Evolutionary conservation across 2,113 vertebrate species (phyloP).

Genomic region (Saguinus imperator): DNA sequence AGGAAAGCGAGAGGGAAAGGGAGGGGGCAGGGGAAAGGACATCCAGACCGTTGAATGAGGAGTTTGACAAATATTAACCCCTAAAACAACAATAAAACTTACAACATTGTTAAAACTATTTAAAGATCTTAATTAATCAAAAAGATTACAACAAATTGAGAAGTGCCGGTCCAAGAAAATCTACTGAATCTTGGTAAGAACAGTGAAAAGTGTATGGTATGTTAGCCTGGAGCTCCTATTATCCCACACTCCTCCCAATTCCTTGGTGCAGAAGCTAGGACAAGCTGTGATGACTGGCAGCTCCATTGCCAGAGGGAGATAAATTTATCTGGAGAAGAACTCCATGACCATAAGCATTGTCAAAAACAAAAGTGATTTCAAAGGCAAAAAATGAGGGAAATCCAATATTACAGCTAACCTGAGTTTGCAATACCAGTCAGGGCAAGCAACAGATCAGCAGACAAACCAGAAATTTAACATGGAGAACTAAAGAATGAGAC

Average conservation of each 20-base stretch:
- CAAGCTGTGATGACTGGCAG: not conserved
- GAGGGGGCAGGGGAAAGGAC: not conserved
- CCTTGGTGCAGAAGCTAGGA: not conserved
- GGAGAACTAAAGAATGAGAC: not conserved
- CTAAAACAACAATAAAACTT: not conserved
- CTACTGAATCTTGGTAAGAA: not conserved
- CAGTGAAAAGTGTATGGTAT: not conserved
- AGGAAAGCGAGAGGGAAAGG: not conserved
- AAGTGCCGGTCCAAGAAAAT: not conserved
- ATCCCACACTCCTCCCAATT: not conserved
- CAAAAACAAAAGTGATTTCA: not conserved
- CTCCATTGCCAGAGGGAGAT: not conserved
- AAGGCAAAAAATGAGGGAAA: not conserved
- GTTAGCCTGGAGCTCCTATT: not conserved
- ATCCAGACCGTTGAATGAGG: not conserved
- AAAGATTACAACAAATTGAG: not conserved
- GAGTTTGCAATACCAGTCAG: not conserved
- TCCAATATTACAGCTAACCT: not conserved
- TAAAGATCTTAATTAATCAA: not conserved
- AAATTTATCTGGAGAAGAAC: not conserved
- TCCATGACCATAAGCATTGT: not conserved
- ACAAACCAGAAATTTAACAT: not conserved
- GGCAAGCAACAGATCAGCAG: not conserved
- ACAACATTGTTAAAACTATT: slow-evolving; percentile 13
- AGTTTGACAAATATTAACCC: not conserved